These are phyloP conservation scores for Drosophila sproati DNA, from an alignment of 1,140 invertebrate species.

Conservation along the genomic window DNA sequence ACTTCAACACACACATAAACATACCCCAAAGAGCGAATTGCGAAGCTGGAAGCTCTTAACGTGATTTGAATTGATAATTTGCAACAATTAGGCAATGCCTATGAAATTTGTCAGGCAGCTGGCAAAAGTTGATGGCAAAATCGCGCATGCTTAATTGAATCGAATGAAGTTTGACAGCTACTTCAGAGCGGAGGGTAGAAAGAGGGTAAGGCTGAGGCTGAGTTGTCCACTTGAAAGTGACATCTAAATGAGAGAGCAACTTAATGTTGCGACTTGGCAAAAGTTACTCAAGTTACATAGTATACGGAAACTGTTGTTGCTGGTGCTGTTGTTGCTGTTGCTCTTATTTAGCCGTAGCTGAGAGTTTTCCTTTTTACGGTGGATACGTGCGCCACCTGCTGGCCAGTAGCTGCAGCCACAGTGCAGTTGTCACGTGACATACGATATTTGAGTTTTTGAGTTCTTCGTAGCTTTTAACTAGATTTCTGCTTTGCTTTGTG, in stretches of 20 bases:
- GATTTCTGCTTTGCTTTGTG: constrained; percentile 52
- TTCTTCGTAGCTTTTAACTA: constrained; percentile 49
- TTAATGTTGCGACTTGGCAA: constrained; percentile 12
- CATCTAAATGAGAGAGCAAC: constrained; percentile 20
- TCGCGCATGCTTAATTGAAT: constrained; percentile 61
- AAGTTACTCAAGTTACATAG: constrained; percentile 26
- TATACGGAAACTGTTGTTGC: constrained; percentile 9
- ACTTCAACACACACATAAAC: not conserved
- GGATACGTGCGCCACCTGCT: constrained; percentile 39
- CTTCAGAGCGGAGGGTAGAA: not conserved
- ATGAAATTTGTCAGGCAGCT: constrained; percentile 34
- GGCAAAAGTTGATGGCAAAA: constrained; percentile 10
- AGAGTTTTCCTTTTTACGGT: not conserved
- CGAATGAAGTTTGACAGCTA: constrained; percentile 54
- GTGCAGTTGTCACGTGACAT: constrained; percentile 39
- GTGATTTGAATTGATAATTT: constrained; percentile 82
- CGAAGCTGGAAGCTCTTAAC: constrained; percentile 37
- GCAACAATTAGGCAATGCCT: constrained; percentile 63
- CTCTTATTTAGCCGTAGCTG: not conserved
- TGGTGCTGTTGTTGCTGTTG: constrained; percentile 5
- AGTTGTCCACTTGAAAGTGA: constrained; percentile 28
- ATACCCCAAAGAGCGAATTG: not conserved
- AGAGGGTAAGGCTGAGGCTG: not conserved
- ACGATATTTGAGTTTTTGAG: constrained; percentile 56
- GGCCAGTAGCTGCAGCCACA: constrained; percentile 20